phyloP scores from a whole-genome alignment of 2,113 vertebrate species.

The Monopterus albus region DNA sequence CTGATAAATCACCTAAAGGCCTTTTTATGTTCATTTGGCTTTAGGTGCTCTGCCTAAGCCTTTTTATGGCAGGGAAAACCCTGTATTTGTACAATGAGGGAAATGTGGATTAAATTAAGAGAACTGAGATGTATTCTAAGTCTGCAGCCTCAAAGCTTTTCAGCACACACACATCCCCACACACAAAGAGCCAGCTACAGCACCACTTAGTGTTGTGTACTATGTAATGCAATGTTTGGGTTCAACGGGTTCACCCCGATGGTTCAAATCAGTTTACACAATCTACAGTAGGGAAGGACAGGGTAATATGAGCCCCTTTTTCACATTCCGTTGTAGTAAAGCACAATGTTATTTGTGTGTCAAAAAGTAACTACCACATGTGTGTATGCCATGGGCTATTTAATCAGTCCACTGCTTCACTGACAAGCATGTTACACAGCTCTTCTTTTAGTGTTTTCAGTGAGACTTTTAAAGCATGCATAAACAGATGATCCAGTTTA shows the following conservation, averaged over 20 bases:
- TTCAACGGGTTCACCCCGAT: conserved; percentile 49
- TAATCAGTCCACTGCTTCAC: too few relatives aligned
- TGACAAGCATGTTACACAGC: background rate
- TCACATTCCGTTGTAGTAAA: conserved; percentile 2
- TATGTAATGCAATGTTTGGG: conserved; percentile 12
- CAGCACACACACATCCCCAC: background rate
- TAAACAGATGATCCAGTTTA: background rate
- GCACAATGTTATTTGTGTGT: conserved; percentile 11
- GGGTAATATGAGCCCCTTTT: background rate
- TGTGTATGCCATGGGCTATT: background rate
- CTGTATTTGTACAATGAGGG: too few relatives aligned
- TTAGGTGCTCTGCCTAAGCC: too few relatives aligned
- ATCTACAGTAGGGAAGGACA: background rate
- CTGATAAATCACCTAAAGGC: too few relatives aligned
- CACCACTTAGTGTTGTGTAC: conserved; percentile 44
- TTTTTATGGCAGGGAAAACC: too few relatives aligned
- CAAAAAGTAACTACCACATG: background rate
- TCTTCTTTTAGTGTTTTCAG: background rate
- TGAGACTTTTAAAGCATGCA: conserved; percentile 2
- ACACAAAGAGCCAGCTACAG: background rate
- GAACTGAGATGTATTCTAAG: too few relatives aligned
- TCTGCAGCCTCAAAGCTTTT: background rate
- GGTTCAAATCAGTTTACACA: conserved; percentile 52
- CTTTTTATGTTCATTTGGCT: too few relatives aligned
- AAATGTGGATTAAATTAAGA: too few relatives aligned